phyloP scores from a whole-genome alignment of 2,888 invertebrate species.

The Helicoverpa assulta region DNA sequence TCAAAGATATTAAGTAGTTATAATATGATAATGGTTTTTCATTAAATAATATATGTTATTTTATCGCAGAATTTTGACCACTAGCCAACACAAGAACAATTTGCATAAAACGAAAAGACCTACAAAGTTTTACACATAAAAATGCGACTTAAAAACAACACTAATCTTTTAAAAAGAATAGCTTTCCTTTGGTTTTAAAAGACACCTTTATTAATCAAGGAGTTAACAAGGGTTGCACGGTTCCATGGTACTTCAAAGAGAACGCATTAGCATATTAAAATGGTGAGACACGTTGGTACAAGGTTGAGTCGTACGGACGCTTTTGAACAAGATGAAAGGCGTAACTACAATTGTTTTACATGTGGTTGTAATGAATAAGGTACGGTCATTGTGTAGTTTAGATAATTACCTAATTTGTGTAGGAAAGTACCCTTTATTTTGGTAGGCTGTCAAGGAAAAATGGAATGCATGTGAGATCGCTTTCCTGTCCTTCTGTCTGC shows the following conservation, averaged over 20 bases:
- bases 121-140: not conserved
- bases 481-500: too few relatives aligned
- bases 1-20: not conserved
- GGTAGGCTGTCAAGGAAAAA: too few relatives aligned
- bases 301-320: constrained; percentile 19
- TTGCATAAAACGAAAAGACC: too few relatives aligned
- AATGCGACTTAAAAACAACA: not conserved
- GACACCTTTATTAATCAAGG: constrained; percentile 43
- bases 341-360: constrained; percentile 12
- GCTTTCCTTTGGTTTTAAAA: constrained; percentile 27
- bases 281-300: constrained; percentile 64
- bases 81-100: too few relatives aligned
- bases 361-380: constrained; percentile 17
- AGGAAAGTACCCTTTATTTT: not conserved
- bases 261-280: constrained; percentile 77
- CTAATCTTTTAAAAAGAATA: not conserved
- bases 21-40: too few relatives aligned
- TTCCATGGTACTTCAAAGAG: constrained; percentile 66
- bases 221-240: constrained; percentile 41
- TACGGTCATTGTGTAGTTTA: not conserved
- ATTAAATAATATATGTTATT: too few relatives aligned
- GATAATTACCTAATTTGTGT: not conserved
- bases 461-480: too few relatives aligned
- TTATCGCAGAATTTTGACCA: not conserved
- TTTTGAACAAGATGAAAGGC: constrained; percentile 37